Conservation (phyloP, 2,113 vertebrate genomes). For the Laticauda colubrina region DNA sequence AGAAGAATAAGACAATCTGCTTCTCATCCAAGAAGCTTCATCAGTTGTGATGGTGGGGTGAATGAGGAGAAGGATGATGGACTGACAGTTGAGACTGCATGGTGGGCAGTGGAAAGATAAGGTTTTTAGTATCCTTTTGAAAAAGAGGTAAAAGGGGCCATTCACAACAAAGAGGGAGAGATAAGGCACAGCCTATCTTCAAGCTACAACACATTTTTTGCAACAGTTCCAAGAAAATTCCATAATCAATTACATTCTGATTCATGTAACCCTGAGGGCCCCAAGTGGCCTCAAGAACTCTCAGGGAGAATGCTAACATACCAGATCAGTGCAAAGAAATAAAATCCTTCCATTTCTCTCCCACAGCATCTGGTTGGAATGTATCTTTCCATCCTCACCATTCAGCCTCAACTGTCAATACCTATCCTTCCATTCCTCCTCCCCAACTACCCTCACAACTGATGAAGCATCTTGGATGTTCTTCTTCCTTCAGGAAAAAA, state of each 20-base stretch:
- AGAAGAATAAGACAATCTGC: neutral
- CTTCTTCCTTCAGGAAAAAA: no score
- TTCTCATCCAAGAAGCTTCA: neutral
- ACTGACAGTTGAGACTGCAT: neutral
- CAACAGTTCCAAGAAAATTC: neutral
- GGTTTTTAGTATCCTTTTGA: neutral
- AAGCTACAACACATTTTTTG: neutral
- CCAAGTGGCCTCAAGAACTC: neutral
- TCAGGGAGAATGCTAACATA: neutral
- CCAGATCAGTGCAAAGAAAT: neutral
- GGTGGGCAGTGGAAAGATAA: neutral
- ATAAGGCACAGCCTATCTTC: neutral
- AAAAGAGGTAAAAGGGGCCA: neutral
- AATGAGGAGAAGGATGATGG: neutral
- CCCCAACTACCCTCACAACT: no score
- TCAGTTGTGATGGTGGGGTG: neutral
- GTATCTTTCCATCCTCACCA: no score
- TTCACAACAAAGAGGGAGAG: neutral
- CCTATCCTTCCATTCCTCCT: no score
- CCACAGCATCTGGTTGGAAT: neutral
- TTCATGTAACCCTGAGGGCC: neutral
- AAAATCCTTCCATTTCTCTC: neutral
- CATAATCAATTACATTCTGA: neutral
- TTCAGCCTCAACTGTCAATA: no score
- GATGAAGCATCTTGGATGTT: no score